phyloP scores from a whole-genome alignment of 2,113 vertebrate species.

The Phyllostomus hastatus region DNA sequence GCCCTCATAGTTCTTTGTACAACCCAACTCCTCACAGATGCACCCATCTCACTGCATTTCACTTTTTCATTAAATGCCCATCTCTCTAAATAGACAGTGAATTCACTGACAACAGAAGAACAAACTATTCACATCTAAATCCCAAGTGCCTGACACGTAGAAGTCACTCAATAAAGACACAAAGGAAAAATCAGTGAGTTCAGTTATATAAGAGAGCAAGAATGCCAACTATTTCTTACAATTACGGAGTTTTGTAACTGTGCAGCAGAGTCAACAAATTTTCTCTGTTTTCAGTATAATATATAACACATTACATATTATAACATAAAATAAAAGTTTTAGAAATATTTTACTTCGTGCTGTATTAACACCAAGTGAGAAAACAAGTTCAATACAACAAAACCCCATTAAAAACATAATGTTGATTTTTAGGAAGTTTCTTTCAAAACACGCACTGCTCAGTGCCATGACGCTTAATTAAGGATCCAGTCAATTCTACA shows the following conservation, averaged over 20 bases:
- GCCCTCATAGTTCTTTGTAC: neutral
- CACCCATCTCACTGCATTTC: neutral
- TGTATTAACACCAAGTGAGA: constrained; percentile 26
- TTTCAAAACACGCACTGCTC: constrained; percentile 22
- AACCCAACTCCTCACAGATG: neutral
- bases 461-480: constrained; percentile 56
- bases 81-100: neutral
- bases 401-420: constrained; percentile 37
- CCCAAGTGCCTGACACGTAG: neutral
- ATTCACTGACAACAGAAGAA: neutral
- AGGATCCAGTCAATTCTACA: constrained; percentile 9
- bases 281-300: neutral
- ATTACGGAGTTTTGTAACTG: neutral
- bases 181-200: neutral
- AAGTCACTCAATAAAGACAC: neutral
- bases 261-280: neutral
- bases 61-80: neutral
- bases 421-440: constrained; percentile 50
- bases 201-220: neutral
- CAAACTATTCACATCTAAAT: neutral
- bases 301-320: constrained; percentile 21
- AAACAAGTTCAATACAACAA: neutral
- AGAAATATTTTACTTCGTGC: constrained; percentile 38
- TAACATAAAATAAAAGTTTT: neutral
- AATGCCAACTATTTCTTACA: neutral